These are phyloP conservation scores for Dysdera silvatica DNA, from an alignment of 1,140 invertebrate species.

Conservation along the genomic window DNA sequence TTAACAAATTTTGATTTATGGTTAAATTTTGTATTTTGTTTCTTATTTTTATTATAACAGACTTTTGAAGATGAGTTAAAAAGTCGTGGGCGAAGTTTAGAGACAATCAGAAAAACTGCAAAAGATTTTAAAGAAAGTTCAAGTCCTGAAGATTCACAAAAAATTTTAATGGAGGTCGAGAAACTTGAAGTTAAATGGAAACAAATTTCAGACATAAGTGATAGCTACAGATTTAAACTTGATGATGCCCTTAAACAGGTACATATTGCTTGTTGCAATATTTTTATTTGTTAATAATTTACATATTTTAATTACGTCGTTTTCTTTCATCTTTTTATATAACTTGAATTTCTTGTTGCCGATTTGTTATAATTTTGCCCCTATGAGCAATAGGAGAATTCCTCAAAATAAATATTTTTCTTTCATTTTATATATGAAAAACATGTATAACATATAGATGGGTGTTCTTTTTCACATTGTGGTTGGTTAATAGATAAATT, in stretches of 20 bases:
- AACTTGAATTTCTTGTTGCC: not conserved
- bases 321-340: not conserved
- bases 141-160: constrained; percentile 63
- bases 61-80: constrained; percentile 81
- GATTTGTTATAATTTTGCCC: not conserved
- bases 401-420: not conserved
- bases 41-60: constrained; percentile 24
- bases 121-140: constrained; percentile 76
- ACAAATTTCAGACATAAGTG: constrained; percentile 63
- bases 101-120: constrained; percentile 78
- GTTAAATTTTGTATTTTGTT: not conserved
- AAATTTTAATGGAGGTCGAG: constrained; percentile 67
- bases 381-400: not conserved
- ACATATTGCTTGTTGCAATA: not conserved
- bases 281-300: not conserved
- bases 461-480: too few relatives aligned
- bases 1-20: too few relatives aligned
- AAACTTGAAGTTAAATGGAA: constrained; percentile 81
- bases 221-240: constrained; percentile 63
- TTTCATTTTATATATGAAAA: too few relatives aligned
- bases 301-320: not conserved
- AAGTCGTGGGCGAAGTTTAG: constrained; percentile 75
- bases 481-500: not conserved
- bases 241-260: constrained; percentile 64
- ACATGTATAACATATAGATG: too few relatives aligned